Base-by-base conservation (phyloP, 2,113 vertebrate genomes). In the Prunella fulvescens region DNA sequence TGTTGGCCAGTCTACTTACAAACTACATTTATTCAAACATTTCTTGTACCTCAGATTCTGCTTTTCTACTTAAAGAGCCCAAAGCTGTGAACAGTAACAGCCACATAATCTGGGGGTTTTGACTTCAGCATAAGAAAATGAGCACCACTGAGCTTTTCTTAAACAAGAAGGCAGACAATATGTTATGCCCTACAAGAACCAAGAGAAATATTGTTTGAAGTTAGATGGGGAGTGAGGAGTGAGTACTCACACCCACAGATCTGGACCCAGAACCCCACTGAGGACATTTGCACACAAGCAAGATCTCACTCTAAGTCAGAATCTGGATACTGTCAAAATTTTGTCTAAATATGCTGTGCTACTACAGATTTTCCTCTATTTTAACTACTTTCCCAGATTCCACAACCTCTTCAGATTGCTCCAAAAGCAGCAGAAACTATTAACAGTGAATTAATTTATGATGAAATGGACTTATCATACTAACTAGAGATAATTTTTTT, bases 401-500 rank as follows among this genome's bases (percentile, higher is more conserved):
- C 48, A 80, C 56, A 81, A 81, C 71, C 73, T 89, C 56, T 88
- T 96, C 64, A 88, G 60, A 90, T 72, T 56, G n/a, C 53, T 93
- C 57, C 19, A 9, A 81, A 81, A 92, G 81, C 56, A 60, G 71
- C 56, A 70, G 56, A 61, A 88, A 81, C 71, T 78, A 88, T 54
- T 89, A 67, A 88, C 19, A 92, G 23, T 25, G 82, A 81, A 65
- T 44, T 85, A 87, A 84, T 90, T 91, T 37, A 20, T 54, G 71
- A 87, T 62, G 28, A 91, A 94, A 66, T 64, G 9, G 84, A 83
- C 70, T 97, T 93, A 90, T 92, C 93, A 82, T 69, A 80, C 33
- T 56, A 94, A 90, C 89, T 86, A 51, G 73, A 80, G 89, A 88
- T 86, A 91, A 94, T 50, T 84, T 90, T 73, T 85, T 78, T 88